Evolutionary conservation across 2,797 vertebrate genomes (phyloP).

Genomic region (Neomorphus geoffroyi): DNA sequence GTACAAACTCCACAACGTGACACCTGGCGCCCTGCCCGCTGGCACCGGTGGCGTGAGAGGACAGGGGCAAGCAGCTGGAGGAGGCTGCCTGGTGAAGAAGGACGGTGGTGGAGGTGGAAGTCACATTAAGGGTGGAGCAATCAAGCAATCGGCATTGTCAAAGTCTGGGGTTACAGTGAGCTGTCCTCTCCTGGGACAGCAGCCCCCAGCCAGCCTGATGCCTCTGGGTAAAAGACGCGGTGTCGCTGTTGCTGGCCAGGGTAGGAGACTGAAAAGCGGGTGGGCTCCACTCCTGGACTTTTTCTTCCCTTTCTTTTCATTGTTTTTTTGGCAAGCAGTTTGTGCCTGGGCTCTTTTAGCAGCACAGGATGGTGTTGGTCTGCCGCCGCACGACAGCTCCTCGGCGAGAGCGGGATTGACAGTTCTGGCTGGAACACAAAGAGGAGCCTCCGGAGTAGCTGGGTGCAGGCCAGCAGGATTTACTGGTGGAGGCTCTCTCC

Average conservation of each 20-base stretch:
- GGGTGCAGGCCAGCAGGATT: slow-evolving; percentile 33
- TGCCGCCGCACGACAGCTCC: not conserved
- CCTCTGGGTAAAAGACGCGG: not conserved
- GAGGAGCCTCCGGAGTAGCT: slow-evolving; percentile 21
- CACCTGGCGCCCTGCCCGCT: not conserved
- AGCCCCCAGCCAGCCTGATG: not conserved
- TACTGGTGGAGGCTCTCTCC: slow-evolving; percentile 7
- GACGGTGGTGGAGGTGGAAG: too few species aligned
- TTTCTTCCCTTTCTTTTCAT: not conserved
- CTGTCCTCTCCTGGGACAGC: not conserved
- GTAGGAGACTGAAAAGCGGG: not conserved
- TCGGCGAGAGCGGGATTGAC: not conserved
- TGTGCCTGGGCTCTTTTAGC: slow-evolving; percentile 10
- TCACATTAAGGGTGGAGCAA: not conserved
- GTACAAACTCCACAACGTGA: not conserved
- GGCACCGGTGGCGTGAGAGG: not conserved
- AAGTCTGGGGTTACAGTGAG: not conserved
- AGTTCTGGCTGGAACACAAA: slow-evolving; percentile 48
- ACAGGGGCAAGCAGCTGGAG: not conserved
- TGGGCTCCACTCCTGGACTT: not conserved
- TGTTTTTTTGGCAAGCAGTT: not conserved
- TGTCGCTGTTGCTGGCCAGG: not conserved
- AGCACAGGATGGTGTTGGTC: slow-evolving; percentile 3
- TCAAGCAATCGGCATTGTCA: not conserved
- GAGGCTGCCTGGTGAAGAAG: not conserved